Evolutionary conservation across 2,888 invertebrate genomes (phyloP), one percentile per base, ranked within the genome.

Genomic region (Diaperis boleti): DNA sequence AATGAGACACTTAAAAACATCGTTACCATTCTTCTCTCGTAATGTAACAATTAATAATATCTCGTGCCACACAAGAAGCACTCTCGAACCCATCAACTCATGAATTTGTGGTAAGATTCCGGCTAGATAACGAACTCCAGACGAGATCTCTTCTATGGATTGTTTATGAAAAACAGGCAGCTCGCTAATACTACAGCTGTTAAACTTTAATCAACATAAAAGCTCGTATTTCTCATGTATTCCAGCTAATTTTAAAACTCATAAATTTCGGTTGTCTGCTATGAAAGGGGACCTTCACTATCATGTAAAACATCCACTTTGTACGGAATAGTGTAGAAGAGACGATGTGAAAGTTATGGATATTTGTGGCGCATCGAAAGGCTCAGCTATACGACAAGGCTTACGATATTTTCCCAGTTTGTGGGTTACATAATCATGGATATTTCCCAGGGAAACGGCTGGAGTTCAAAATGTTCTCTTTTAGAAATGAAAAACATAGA

Each of bases 171-270:
- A 55, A 33, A 18, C 44, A 55, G 44, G 31, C 44, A 26, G 44
- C 55, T 44, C 33, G 18, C 54, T 54, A 54, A 39, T 55, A 55
- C 55, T 33, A 42, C 55, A 55, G 55, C 57, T 57, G 57, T 59
- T 59, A 59, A 45, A 59, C 49, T 69, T 69, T 69, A 69, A 69
- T 69, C 69, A 67, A 61, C 66, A 65, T 69, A 67, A 67, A 67
- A 69, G 69, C 67, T 54, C 52, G 55, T 62, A 37, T 65, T 52
- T 57, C 61, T 55, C 37, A 17, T 50, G 20, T 35, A 59, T 62
- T 59, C 49, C 57, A 22, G 17, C 62, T 65, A 65, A 65, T 65
- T 65, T 65, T 65, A 65, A 65, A 59, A 64, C 37, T 22, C 49
- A 59, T 60, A 64, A 64, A 60, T 62, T 62, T 57, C 41, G 31